Evolutionary conservation across 64 coral and sea anemone genomes (phyloP), one percentile per base, ranked within the genome.

Genomic region (Stichodactyla mertensii): DNA sequence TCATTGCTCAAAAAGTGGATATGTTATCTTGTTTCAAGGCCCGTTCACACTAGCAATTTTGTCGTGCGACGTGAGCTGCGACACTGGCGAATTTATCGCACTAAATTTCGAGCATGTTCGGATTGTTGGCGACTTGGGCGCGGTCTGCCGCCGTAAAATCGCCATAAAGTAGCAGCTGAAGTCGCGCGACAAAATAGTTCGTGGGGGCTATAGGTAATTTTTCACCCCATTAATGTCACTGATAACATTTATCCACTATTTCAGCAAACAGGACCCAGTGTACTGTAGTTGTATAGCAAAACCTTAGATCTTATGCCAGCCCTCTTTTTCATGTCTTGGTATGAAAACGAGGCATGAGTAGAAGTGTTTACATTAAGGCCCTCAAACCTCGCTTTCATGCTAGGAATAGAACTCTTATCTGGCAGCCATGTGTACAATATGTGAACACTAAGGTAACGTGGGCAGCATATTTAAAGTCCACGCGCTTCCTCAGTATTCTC

Each of bases 321-420:
- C 23, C 24, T 71, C 22, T 2, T 5, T 66, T 74, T n/a, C 3
- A 26, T 74, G 11, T 74, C 24, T 31, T 19, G 22, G 24, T 2
- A 74, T 74, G 69, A 31, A 74, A 74, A 31, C 24, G 69, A 31
- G 69, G 69, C 24, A 74, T 31, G 69, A 74, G 69, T 74, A 59
- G 57, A 59, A 59, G 15, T 10, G 9, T 16, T 59, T 4, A 16
- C 59, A 61, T 13, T 15, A 15, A 9, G 16, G 9, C 19, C 19
- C 64, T 69, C 64, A 69, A 69, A 4, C 64, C 64, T 69, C 64
- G n/a, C 64, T 69, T 69, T 69, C 64, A 22, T 69, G 64, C 64
- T 16, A 5, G 64, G 6, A 69, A 4, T 0, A 9, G 19, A 69
- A 69, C n/a, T 67, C 64, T 5, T 20, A 69, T 20, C 19, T 69